Evolutionary conservation across 2,888 invertebrate genomes (phyloP), one percentile per base, ranked within the genome.

Genomic region (Synergus itoensis): DNA sequence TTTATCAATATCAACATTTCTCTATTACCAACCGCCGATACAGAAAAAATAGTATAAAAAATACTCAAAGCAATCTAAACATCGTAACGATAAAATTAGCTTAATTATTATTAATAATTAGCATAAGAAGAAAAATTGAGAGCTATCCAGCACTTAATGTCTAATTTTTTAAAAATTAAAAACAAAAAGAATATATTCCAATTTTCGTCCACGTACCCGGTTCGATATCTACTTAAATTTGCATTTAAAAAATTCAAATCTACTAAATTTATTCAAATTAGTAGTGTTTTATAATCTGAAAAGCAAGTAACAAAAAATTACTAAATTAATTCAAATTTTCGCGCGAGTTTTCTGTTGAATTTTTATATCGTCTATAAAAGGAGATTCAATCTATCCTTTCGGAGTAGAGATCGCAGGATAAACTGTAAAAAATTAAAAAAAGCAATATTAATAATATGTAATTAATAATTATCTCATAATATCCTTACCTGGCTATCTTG

Each of bases 401-500:
- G n/a, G 16, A 73, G 36, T 28, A 36, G 28, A 73, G 36, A 73
- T 36, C n/a, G 16, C 9, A 36, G 16, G 28, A 53, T 48, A 36
- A 28, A 69, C 21, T 60, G 60, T 60, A 12, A 21, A 21, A 48
- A 53, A 16, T 36, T 9, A 36, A 69, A 7, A 36, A n/a, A 16
- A 28, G 14, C 9, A 69, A 18, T 11, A 16, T 36, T 53, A 28
- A 11, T 36, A 14, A n/a, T 16, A 4, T 48, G 14, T 11, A 73
- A n/a, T 73, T n/a, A 21, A 28, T 11, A 36, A 73, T 7, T 48
- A 28, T 18, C 7, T 48, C n/a, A 48, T 36, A 28, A 9, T 69
- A 69, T 53, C 36, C 73, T 73, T 73, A 73, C 73, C 53, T 73
- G 53, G n/a, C 9, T 73, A n/a, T n/a, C 36, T n/a, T 48, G 36